Evolutionary conservation across 2,113 vertebrate genomes (phyloP).

Genomic region (Ascaphus truei): DNA sequence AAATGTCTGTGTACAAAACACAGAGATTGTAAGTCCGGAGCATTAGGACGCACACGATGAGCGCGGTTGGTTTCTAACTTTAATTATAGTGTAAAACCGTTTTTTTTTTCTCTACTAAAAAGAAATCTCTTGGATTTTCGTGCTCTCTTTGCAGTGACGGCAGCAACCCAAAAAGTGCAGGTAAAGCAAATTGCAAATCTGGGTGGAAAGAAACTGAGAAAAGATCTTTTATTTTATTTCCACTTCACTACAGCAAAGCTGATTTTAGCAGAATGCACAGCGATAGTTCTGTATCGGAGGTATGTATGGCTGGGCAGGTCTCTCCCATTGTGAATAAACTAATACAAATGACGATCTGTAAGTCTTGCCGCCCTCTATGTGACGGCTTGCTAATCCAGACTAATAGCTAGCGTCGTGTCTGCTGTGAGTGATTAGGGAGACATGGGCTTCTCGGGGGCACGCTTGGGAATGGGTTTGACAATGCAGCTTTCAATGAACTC

Average conservation of each 20-base stretch:
- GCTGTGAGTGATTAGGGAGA: slow-evolving; percentile 12
- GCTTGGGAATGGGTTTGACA: slow-evolving; percentile 59
- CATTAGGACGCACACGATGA: no score
- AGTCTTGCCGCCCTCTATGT: not conserved
- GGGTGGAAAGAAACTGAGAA: not conserved
- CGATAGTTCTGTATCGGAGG: not conserved
- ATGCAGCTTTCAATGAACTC: slow-evolving; percentile 80
- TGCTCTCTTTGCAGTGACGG: no score
- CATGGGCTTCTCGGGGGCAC: not conserved
- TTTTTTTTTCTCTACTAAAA: no score
- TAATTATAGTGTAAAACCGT: no score
- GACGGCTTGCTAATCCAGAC: not conserved
- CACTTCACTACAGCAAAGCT: not conserved
- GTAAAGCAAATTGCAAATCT: not conserved
- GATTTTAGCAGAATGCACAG: not conserved
- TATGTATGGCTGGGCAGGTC: not conserved
- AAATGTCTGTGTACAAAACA: no score
- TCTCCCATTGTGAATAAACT: not conserved
- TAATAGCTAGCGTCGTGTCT: not conserved
- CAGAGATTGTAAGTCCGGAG: no score
- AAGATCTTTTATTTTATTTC: not conserved
- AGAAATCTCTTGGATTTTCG: no score
- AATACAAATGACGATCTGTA: not conserved
- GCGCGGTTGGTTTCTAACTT: no score
- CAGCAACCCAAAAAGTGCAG: no score